Conservation (phyloP, 2,888 invertebrate genomes). For the Heliconius aoede region DNA sequence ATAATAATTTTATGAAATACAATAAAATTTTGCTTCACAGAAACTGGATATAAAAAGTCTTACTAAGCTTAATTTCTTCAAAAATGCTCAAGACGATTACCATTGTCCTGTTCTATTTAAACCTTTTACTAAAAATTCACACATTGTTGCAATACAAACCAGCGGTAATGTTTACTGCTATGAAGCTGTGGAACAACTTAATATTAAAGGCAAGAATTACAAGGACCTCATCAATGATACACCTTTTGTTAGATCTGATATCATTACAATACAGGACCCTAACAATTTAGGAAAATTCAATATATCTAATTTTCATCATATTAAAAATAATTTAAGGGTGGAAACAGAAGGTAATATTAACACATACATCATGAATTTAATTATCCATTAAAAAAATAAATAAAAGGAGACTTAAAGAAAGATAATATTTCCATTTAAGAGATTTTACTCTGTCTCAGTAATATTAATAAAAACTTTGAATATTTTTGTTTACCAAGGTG, state of each 20-base stretch:
- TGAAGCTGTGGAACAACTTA: slow-evolving; percentile 98
- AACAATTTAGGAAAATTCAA: slow-evolving; percentile 96
- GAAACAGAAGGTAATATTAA: slow-evolving; percentile 89
- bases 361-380: background rate
- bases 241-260: slow-evolving; percentile 93
- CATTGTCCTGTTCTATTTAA: slow-evolving; percentile 98
- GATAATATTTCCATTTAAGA: too few relatives aligned
- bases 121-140: slow-evolving; percentile 95
- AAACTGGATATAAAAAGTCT: slow-evolving; percentile 92
- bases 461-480: too few relatives aligned
- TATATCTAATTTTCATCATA: slow-evolving; percentile 95
- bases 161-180: slow-evolving; percentile 98
- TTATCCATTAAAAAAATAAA: too few relatives aligned
- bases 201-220: slow-evolving; percentile 97
- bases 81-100: slow-evolving; percentile 91
- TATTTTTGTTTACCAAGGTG: too few relatives aligned
- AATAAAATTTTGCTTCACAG: slow-evolving; percentile 70
- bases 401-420: too few relatives aligned
- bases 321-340: slow-evolving; percentile 94
- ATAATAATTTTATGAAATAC: background rate
- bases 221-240: slow-evolving; percentile 96
- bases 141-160: slow-evolving; percentile 94
- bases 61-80: slow-evolving; percentile 93
- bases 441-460: too few relatives aligned
- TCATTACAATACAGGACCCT: slow-evolving; percentile 97